Conservation (phyloP, 2,113 vertebrate species). For the Microtus ochrogaster region DNA sequence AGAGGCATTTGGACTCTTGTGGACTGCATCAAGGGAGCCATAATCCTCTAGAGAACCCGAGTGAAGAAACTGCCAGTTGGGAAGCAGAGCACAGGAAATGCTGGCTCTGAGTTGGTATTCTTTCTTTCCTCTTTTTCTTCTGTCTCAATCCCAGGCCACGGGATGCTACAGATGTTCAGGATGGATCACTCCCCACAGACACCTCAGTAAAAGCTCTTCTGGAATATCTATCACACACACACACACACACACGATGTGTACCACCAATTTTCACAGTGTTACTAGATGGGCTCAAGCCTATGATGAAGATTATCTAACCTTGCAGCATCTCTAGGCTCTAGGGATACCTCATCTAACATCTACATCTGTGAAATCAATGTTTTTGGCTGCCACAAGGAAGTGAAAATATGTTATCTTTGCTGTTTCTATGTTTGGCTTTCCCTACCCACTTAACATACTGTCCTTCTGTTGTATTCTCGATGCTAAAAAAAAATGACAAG, state of each 20-base stretch:
- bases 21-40: not conserved
- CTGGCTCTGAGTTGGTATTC: not conserved
- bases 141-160: not conserved
- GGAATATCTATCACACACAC: no score
- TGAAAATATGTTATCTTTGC: no score
- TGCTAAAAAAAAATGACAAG: not conserved
- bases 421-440: not conserved
- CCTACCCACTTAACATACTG: not conserved
- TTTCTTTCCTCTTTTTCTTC: not conserved
- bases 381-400: not conserved
- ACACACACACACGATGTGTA: no score
- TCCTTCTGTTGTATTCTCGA: no score
- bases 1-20: not conserved
- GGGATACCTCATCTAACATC: not conserved
- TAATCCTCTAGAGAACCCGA: not conserved
- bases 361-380: not conserved
- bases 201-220: not conserved
- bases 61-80: not conserved
- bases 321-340: not conserved
- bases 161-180: not conserved
- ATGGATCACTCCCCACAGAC: not conserved
- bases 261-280: not conserved
- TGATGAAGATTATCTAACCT: not conserved
- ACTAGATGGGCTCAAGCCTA: not conserved
- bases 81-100: not conserved